Base-by-base conservation (phyloP, 2,113 vertebrate species). In the Psettodes erumei region DNA sequence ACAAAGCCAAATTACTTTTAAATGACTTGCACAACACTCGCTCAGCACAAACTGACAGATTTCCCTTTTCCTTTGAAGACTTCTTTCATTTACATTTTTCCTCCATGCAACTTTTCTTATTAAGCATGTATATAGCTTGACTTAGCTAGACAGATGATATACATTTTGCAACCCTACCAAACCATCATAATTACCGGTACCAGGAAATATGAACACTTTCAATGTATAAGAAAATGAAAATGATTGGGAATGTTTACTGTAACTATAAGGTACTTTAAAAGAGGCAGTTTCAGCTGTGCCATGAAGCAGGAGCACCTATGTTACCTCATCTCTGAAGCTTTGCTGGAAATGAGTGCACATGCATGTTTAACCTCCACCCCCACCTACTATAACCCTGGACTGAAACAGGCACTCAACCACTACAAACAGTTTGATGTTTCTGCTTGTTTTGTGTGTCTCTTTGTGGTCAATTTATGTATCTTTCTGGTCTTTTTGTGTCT, bases 1-100 rank as follows among this genome's bases (percentile, higher is more conserved):
- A 58, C n/a, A 48, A 4, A 37, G 30, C 32, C 15, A 0, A 79
- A 64, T 69, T 9, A 73, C 33, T 67, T 70, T 54, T 32, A 66
- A 77, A 69, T 59, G 27, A 15, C 28, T n/a, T n/a, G n/a, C n/a
- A n/a, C 55, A 30, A 40, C 27, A 19, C 8, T 8, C 18, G 18
- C 2, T 37, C 3, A 30, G 55, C 12, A 37, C 19, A 45, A 21
- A 37, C 19, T 27, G 42, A 6, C 69, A 42, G 11, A 33, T 43
- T 51, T 51, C 23, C 43, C 2, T 23, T 61, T 19, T 25, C 54
- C 45, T 28, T n/a, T 30, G 13, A 48, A 47, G 6, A 33, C 8
- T 12, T 15, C 6, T 4, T 2, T 8, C 5, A 18, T 37, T 25
- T 25, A 19, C 8, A 2, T 16, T 65, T 27, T 13, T 5, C n/a